These are phyloP conservation scores for Pollenia amentaria DNA, from an alignment of 2,888 invertebrate species.

Conservation along the genomic window DNA sequence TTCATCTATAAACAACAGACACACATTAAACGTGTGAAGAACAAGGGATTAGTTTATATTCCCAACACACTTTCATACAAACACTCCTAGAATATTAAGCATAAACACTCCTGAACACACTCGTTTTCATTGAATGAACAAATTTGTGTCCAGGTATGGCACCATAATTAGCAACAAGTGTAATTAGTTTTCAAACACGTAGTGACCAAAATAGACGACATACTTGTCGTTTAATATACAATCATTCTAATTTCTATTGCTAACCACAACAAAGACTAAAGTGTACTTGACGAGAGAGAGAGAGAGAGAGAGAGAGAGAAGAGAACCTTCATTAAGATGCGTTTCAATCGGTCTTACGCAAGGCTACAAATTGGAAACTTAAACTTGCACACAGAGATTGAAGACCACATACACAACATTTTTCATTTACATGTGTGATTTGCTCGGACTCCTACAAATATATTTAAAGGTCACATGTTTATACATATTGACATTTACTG, in stretches of 20 bases:
- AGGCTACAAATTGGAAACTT: not conserved
- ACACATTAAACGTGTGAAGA: not conserved
- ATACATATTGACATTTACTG: no score
- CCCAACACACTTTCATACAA: not conserved
- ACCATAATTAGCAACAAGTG: constrained; percentile 69
- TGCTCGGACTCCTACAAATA: no score
- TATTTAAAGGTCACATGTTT: no score
- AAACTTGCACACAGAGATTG: not conserved
- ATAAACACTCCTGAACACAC: constrained; percentile 19
- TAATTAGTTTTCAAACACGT: constrained; percentile 61
- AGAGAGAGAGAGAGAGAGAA: no score
- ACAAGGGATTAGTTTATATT: constrained; percentile 1
- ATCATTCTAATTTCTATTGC: not conserved
- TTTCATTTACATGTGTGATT: not conserved
- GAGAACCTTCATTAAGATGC: constrained; percentile 60
- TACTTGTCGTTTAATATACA: constrained; percentile 22
- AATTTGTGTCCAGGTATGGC: constrained; percentile 1
- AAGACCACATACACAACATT: not conserved
- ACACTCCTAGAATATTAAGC: not conserved
- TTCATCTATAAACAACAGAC: not conserved
- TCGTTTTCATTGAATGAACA: not conserved
- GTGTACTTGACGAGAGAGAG: constrained; percentile 1
- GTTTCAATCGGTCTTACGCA: constrained; percentile 10
- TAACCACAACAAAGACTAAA: constrained; percentile 5
- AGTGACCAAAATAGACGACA: constrained; percentile 19